These are phyloP conservation scores for Bombyx mori DNA, from an alignment of 1,140 invertebrate species.

Conservation along the genomic window ASM3026992v2 NC_085122.1:13644501-13645000, in stretches of 20 bases:
- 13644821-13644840: too few relatives aligned
- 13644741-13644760: constrained; percentile 40
- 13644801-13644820: background rate
- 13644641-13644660: constrained; percentile 39
- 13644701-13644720: constrained; percentile 69
- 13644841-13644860: too few relatives aligned
- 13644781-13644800: constrained; percentile 3
- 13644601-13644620: constrained; percentile 3
- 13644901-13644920: too few relatives aligned
- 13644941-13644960: too few relatives aligned
- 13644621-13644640: constrained; percentile 4
- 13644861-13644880: background rate
- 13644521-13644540: too few relatives aligned
- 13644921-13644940: too few relatives aligned
- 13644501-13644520: too few relatives aligned
- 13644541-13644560: too few relatives aligned
- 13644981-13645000: too few relatives aligned
- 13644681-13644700: constrained; percentile 70
- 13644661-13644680: constrained; percentile 39
- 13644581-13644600: background rate
- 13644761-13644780: constrained; percentile 13
- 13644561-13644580: too few relatives aligned
- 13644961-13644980: too few relatives aligned
- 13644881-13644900: too few relatives aligned
- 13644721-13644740: constrained; percentile 54